Evolutionary conservation across 1,140 invertebrate genomes (phyloP), one percentile per base, ranked within the genome.

Genomic region (Anastrepha obliqua): DNA sequence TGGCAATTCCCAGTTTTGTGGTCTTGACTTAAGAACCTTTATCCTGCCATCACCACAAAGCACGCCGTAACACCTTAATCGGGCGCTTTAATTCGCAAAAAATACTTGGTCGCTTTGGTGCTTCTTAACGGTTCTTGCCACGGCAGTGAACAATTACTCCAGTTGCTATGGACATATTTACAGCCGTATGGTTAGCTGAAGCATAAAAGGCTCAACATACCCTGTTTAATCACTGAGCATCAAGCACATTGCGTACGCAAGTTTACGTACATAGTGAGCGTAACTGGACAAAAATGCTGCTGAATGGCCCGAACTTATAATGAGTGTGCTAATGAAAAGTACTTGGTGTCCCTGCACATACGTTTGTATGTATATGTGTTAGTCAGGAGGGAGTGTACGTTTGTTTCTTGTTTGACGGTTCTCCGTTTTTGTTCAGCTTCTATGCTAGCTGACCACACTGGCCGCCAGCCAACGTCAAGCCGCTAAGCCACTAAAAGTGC

Each of bases 191-290:
- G 29, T 9, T 29, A 74, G 11, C 4, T 2, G 67, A 74, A 47
- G 15, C 67, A 47, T 74, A 74, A 74, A 74, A 74, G 44, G 67
- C 67, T 74, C 39, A 44, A 44, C 67, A 70, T 70, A 70, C 15
- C 11, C 11, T 55, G 51, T 11, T 55, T 55, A 55, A 55, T 55
- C 51, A 55, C 51, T 55, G 51, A 55, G 51, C 51, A 55, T 29
- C 29, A 29, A 29, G 29, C 51, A 55, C 51, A 6, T 55, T 55
- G 51, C 51, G 51, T 55, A 11, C 51, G 11, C 11, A 0, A 55
- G 11, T 1, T 55, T 29, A 29, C 29, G 51, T 8, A 55, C 51
- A 55, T 8, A 0, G 51, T 55, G 51, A 11, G 0, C 2, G 2
- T 0, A 1, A 55, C 51, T 8, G 11, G 11, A 55, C 51, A 55